Percentiles rank a stretch among this genome's conserved stretches.
These are phyloP conservation scores for Anarsia innoxiella DNA, from an alignment of 2,888 invertebrate genomes.

Conservation along the genomic window DNA sequence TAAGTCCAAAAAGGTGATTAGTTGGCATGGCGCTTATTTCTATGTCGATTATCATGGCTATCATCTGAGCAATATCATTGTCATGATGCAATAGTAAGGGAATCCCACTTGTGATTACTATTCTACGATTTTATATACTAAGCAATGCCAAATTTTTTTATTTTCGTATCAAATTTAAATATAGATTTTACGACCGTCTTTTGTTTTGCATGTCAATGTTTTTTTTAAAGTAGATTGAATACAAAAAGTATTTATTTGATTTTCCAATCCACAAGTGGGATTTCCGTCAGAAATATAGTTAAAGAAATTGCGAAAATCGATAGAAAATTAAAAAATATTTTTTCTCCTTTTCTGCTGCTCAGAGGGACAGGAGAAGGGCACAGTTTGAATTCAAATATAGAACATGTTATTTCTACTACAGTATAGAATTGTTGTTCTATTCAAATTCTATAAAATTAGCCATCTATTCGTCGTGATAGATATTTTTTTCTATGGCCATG, in stretches of 20 bases:
- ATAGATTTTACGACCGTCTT: too few relatives aligned
- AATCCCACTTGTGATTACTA: conserved; percentile 63
- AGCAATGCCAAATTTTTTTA: too few relatives aligned
- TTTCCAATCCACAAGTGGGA: conserved; percentile 19
- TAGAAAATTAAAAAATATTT: conserved; percentile 33
- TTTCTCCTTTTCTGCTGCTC: conserved; percentile 67
- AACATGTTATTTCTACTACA: conserved; percentile 41
- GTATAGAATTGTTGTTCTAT: conserved; percentile 52
- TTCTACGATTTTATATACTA: too few relatives aligned
- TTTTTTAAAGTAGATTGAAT: too few relatives aligned
- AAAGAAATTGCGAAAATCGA: conserved; percentile 13
- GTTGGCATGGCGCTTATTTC: conserved; percentile 9
- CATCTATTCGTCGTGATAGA: conserved; percentile 26
- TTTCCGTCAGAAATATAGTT: conserved; percentile 21
- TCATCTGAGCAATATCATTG: conserved; percentile 69
- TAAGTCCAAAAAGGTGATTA: too few relatives aligned
- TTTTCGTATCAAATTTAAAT: too few relatives aligned
- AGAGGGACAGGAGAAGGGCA: conserved; percentile 68
- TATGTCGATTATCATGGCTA: conserved; percentile 67
- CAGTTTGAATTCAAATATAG: conserved; percentile 53
- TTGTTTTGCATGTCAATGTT: too few relatives aligned
- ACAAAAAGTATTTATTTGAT: too few relatives aligned
- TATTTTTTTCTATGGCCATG: conserved; percentile 59
- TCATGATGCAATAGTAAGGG: conserved; percentile 68
- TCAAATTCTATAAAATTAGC: conserved; percentile 59